Percentiles rank a stretch among this genome's conserved stretches.
Evolutionary conservation across 2,113 vertebrate species (phyloP).

Genomic region (Otolemur garnettii): DNA sequence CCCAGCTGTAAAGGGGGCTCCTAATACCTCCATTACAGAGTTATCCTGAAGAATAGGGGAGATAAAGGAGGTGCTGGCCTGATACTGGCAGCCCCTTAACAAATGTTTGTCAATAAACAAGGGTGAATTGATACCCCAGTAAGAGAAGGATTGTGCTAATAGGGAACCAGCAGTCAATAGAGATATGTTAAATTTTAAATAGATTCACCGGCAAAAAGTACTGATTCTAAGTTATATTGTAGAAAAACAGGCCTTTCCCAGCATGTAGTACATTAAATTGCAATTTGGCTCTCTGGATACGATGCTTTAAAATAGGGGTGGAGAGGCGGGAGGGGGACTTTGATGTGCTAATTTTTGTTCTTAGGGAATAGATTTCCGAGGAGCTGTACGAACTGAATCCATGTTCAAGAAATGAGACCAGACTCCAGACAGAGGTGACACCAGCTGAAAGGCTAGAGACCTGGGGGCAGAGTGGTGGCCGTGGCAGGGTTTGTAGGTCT

Average conservation of each 20-base stretch:
- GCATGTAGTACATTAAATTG: background rate
- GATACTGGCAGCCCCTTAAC: background rate
- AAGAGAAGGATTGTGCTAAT: background rate
- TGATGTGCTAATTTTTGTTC: conserved; percentile 3
- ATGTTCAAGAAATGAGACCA: background rate
- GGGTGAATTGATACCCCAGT: background rate
- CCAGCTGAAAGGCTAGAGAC: background rate
- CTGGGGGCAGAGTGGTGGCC: background rate
- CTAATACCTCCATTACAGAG: background rate
- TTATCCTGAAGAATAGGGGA: background rate
- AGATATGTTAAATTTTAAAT: background rate
- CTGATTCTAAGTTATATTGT: background rate
- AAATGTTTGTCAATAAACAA: conserved; percentile 43
- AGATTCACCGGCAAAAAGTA: background rate
- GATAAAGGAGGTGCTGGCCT: background rate
- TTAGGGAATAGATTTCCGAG: background rate
- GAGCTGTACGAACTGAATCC: background rate
- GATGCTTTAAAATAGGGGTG: background rate
- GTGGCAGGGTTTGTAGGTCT: background rate
- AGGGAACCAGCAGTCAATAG: background rate
- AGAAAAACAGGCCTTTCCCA: background rate
- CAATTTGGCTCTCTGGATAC: background rate
- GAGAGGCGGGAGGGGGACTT: too few species aligned
- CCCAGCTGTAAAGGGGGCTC: background rate
- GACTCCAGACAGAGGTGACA: background rate